Base-by-base conservation (phyloP, 1,140 invertebrate species). In the Babylonia areolata region DNA sequence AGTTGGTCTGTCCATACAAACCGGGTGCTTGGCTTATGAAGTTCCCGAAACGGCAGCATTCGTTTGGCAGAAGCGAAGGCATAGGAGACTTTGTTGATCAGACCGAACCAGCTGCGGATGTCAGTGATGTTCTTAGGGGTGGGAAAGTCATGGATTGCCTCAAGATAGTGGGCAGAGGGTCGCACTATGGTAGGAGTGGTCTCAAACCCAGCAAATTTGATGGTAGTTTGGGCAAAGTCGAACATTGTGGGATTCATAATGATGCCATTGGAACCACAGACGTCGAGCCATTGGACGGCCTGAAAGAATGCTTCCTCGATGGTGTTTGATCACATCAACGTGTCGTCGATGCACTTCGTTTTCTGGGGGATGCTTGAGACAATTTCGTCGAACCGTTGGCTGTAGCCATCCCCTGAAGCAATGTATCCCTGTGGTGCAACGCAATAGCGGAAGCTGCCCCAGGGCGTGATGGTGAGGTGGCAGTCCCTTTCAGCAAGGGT, bases 21-120 rank as follows among this genome's bases (percentile, higher is more conserved):
- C 9, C 58, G 79, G 23, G 64, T 84, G 0, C 81, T 40, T 20
- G 78, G 81, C 71, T 91, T 89, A 1, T 88, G 79, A 28, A 89
- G 85, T 20, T 87, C 75, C 2, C 86, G 33, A 71, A 90, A 90
- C 51, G 87, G 89, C 15, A 77, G 71, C 87, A 89, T 89, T 40
- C 81, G 46, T 37, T 85, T 28, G 1, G 58, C 58, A 23, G 58
- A 64, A 23, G 58, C 58, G 28, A 64, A 64, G 12, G 17, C 58
- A 23, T 11, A 64, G 28, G 58, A 64, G 58, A 64, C 86, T 84
- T 91, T 90, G 54, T 91, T 92, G 28, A 91, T 83, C 2, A 92
- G 58, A 1, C 92, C 91, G 37, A 93, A 89, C 87, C 91, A 91
- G 28, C 88, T 81, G 81, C 90, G 58, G 58, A 64, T 93, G 35